Conservation (phyloP, 2,113 vertebrate genomes). For the Setophaga kirtlandii region DNA sequence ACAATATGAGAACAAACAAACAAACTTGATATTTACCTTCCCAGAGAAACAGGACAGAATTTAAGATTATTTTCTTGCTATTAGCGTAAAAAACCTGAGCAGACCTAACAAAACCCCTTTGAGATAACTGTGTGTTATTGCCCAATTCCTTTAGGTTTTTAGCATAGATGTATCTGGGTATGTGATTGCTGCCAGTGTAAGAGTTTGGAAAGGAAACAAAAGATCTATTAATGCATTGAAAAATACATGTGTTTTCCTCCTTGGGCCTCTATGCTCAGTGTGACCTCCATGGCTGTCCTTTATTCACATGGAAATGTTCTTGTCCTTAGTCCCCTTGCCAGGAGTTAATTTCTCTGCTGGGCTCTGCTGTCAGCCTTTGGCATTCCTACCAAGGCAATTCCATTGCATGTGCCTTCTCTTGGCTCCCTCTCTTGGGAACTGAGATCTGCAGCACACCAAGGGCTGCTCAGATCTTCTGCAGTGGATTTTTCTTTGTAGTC, state of each 20-base stretch:
- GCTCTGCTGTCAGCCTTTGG: not conserved
- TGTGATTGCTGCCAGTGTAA: not conserved
- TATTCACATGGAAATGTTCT: not conserved
- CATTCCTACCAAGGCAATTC: not conserved
- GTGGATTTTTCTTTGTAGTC: not conserved
- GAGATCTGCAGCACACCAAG: not conserved
- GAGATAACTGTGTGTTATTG: not conserved
- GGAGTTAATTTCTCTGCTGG: constrained; percentile 11
- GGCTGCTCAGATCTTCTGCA: not conserved
- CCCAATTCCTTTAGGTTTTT: not conserved
- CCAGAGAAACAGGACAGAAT: not conserved
- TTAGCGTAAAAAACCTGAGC: not conserved
- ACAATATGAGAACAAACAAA: not conserved
- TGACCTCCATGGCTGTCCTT: not conserved
- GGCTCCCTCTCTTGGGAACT: not conserved
- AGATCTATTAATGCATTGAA: not conserved
- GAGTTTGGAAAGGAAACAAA: constrained; percentile 5
- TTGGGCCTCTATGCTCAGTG: not conserved
- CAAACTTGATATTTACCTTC: not conserved
- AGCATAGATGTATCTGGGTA: not conserved
- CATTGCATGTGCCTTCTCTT: not conserved
- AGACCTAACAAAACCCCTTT: not conserved
- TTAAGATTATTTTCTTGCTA: not conserved
- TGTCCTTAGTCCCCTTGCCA: not conserved
- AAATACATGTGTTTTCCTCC: not conserved